Conservation (phyloP, 2,113 vertebrate genomes). For the Pluvialis apricaria region DNA sequence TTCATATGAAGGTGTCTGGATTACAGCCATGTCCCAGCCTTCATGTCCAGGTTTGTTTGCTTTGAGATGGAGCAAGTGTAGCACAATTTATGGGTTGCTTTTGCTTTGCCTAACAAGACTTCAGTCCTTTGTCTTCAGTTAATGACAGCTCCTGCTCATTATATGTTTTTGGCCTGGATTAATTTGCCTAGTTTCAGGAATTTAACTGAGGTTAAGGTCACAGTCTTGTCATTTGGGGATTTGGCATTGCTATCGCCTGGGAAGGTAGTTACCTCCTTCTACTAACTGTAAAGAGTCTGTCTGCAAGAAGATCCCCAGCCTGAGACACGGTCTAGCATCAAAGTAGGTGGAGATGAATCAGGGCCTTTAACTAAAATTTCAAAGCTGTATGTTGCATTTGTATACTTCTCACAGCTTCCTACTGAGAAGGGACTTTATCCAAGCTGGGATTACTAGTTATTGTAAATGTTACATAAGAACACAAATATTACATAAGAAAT, state of each 20-base stretch:
- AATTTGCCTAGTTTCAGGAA: not conserved
- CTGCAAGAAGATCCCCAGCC: not conserved
- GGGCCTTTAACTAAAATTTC: not conserved
- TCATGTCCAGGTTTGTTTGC: not conserved
- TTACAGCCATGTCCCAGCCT: not conserved
- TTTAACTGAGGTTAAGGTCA: not conserved
- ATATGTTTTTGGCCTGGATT: not conserved
- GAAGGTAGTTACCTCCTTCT: not conserved
- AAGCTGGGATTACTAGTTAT: not conserved
- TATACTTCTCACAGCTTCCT: not conserved
- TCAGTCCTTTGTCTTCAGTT: rapidly evolving
- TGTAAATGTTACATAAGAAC: not conserved
- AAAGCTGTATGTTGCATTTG: not conserved
- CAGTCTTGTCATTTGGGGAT: not conserved
- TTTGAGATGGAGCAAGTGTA: not conserved
- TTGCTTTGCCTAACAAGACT: not conserved
- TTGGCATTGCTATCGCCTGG: not conserved
- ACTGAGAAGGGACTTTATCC: not conserved
- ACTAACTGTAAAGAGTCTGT: not conserved
- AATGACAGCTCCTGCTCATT: not conserved
- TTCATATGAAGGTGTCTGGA: not conserved
- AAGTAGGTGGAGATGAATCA: not conserved
- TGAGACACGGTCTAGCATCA: not conserved
- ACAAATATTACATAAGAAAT: not conserved
- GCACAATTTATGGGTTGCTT: not conserved